Evolutionary conservation across 2,888 invertebrate genomes (phyloP), one percentile per base, ranked within the genome.

Genomic region (Acanthosepion pharaonis): DNA sequence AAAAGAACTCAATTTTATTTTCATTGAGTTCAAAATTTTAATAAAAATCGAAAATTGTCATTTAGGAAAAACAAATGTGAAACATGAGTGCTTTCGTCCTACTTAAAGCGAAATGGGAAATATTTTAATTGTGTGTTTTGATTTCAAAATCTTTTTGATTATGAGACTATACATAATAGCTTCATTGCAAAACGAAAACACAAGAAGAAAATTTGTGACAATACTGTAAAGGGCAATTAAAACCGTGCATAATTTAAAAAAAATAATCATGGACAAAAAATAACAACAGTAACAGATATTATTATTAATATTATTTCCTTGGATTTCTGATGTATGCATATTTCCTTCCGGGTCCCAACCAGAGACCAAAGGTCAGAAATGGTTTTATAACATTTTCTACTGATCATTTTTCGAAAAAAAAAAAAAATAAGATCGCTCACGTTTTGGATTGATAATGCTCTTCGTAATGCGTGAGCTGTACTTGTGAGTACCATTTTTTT

Each of bases 21-120:
- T 78, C 78, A n/a, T 78, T 78, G 78, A 78, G 33, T 78, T 78
- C 78, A n/a, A n/a, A 78, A 78, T 78, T 78, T 78, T 78, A 78
- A 78, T 78, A 78, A 78, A 78, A 78, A 78, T 78, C n/a, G 78
- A 78, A 78, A 78, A 78, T 78, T 78, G 33, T 78, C 33, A 78
- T 78, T 78, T 78, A 78, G n/a, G n/a, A 78, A 78, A 78, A 78
- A 78, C 78, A 78, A 78, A 78, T n/a, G 78, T n/a, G 11, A n/a
- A 33, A n/a, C 2, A n/a, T 33, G 78, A 78, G 78, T 78, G 78
- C 78, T 78, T 78, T n/a, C n/a, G 78, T n/a, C 78, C 78, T 18
- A 78, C 78, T 78, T 78, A 33, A 78, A 78, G 78, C 15, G 78
- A 78, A 78, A 78, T 78, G 78, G 78, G 78, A 78, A 78, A 78